phyloP scores from a whole-genome alignment of 1,140 invertebrate genomes.

The Diprion similis region DNA sequence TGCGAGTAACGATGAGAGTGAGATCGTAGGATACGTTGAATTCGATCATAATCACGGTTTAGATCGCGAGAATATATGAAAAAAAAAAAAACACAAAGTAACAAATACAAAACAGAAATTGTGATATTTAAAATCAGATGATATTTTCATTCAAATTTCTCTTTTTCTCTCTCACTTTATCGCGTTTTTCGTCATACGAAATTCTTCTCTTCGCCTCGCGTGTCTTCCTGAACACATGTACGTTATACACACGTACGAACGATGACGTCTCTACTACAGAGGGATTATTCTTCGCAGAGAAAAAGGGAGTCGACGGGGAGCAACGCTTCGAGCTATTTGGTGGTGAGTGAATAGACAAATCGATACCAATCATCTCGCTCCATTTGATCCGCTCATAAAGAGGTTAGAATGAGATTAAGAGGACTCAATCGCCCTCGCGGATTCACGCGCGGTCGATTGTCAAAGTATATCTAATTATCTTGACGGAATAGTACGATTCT shows the following conservation, averaged over 20 bases:
- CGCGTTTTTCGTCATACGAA: neutral
- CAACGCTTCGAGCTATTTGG: slow-evolving; percentile 53
- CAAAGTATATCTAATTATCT: neutral
- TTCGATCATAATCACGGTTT: no score
- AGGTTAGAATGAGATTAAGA: neutral
- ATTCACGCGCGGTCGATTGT: neutral
- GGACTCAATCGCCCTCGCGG: neutral
- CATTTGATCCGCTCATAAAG: neutral
- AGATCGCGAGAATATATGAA: neutral
- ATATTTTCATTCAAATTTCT: neutral
- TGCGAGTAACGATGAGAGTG: no score
- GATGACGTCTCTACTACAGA: slow-evolving; percentile 53
- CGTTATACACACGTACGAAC: slow-evolving; percentile 12
- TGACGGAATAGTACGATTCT: neutral
- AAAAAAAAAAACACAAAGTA: neutral
- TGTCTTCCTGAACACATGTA: neutral
- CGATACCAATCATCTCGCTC: neutral
- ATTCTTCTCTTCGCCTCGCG: neutral
- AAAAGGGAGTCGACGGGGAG: slow-evolving; percentile 54
- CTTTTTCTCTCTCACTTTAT: neutral
- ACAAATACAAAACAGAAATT: no score
- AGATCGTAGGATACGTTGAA: no score
- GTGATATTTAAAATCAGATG: neutral
- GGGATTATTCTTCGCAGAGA: slow-evolving; percentile 44
- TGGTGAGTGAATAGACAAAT: slow-evolving; percentile 39